Evolutionary conservation across 1,140 invertebrate species (phyloP), one percentile per base, ranked within the genome.

Genomic region (Sitodiplosis mosellana): DNA sequence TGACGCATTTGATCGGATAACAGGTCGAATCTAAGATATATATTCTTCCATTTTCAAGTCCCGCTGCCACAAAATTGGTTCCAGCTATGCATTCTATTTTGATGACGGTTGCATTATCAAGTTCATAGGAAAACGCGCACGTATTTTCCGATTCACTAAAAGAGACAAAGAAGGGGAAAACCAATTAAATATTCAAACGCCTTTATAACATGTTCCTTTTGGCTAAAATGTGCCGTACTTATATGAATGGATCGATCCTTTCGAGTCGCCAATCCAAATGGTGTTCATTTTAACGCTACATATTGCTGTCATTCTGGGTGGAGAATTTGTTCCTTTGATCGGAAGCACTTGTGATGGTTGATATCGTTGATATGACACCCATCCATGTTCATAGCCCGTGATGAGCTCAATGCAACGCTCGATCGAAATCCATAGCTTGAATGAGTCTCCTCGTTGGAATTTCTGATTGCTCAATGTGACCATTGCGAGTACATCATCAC

Each of bases 211-310:
- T n/a, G n/a, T 36, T 36, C 34, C 34, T 8, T 10, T 8, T 36
- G 8, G n/a, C n/a, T 36, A 8, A 36, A 36, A 36, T 36, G 34
- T 36, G 34, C n/a, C 8, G 15, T 34, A 78, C 77, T 69, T 70
- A 53, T 85, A 90, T 1, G 85, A 81, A 55, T 87, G 81, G 44
- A 93, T 75, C 48, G 79, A 75, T 14, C 85, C 86, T 0, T 72
- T 66, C 47, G 78, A 80, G 63, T 93, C 88, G 0, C 87, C 88
- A 48, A 91, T 74, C 89, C 89, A 94, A 44, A 93, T 76, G 33
- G 50, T 78, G 72, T 18, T 40, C 27, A 88, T 74, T 2, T 77
- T 73, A 56, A 79, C 81, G 48, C 61, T 62, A 41, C 59, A 63
- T 14, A 58, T 48, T 33, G 27, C n/a, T 15, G 40, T 48, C 33